phyloP scores from a whole-genome alignment of 2,888 invertebrate species.

The Drosophila lacicola region DNA sequence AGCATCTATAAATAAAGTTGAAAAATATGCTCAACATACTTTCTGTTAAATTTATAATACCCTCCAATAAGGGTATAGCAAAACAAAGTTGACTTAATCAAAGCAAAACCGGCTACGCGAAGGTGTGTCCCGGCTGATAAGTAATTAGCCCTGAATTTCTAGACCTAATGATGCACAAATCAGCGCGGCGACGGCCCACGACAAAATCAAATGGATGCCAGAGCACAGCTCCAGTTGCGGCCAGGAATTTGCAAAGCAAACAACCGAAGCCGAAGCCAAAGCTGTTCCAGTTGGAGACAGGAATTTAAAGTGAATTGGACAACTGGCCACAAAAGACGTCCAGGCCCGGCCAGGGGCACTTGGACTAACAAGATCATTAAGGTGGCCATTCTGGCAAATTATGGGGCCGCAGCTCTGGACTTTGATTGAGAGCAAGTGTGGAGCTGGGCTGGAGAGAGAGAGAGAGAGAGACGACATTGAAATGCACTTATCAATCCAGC shows the following conservation, averaged over 20 bases:
- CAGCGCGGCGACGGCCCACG: conserved; percentile 31
- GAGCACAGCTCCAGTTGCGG: conserved; percentile 10
- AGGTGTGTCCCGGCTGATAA: conserved; percentile 28
- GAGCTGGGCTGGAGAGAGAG: background rate
- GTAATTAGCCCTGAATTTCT: conserved; percentile 48
- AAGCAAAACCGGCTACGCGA: conserved; percentile 5
- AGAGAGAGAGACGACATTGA: conserved; percentile 59
- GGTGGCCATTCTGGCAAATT: conserved; percentile 41
- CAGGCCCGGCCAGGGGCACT: background rate
- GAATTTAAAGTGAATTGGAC: conserved; percentile 55
- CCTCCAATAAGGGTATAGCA: background rate
- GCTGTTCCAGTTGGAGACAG: conserved; percentile 3
- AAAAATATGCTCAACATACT: background rate
- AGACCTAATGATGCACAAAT: conserved; percentile 58
- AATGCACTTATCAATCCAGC: conserved; percentile 70
- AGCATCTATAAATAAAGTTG: no score
- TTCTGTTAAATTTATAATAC: background rate
- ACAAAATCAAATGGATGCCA: conserved; percentile 10
- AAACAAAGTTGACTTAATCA: conserved; percentile 4
- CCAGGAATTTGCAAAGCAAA: conserved; percentile 39
- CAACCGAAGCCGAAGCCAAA: conserved; percentile 19
- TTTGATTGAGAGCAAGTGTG: conserved; percentile 58
- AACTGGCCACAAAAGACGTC: conserved; percentile 22
- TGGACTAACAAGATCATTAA: conserved; percentile 71
- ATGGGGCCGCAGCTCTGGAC: conserved; percentile 38